phyloP scores from a whole-genome alignment of 2,797 vertebrate genomes.

The Hypotaenidia okinawae region DNA sequence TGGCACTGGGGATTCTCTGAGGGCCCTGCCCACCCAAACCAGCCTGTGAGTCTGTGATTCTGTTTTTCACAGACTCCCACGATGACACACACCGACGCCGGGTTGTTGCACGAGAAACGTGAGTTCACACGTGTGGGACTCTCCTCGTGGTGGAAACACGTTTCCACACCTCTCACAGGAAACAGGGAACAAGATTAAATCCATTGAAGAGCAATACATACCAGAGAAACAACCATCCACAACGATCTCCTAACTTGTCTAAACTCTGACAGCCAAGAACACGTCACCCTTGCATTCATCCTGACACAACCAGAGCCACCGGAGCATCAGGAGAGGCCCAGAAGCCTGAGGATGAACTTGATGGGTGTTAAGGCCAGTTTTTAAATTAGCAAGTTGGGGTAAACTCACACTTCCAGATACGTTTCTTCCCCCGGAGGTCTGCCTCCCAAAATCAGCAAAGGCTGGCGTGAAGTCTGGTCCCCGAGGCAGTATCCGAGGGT shows the following conservation, averaged over 20 bases:
- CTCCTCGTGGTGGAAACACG: background rate
- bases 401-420: conserved; percentile 86
- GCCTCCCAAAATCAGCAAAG: conserved; percentile 95
- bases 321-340: background rate
- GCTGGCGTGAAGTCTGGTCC: conserved; percentile 97
- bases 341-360: background rate
- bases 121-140: accelerated
- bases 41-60: no score
- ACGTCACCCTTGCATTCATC: background rate
- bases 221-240: conserved; percentile 11
- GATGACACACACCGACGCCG: accelerated
- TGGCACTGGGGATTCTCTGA: no score
- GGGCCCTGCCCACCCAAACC: no score
- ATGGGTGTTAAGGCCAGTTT: background rate
- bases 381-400: conserved; percentile 40
- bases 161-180: background rate
- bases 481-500: conserved; percentile 91
- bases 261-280: background rate
- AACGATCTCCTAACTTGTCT: background rate
- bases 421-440: conserved; percentile 85
- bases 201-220: background rate
- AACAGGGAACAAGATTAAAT: background rate
- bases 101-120: background rate
- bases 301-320: conserved; percentile 28
- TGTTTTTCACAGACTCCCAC: background rate